Evolutionary conservation across 2,797 vertebrate genomes (phyloP).

Genomic region (Halcyon badia): DNA sequence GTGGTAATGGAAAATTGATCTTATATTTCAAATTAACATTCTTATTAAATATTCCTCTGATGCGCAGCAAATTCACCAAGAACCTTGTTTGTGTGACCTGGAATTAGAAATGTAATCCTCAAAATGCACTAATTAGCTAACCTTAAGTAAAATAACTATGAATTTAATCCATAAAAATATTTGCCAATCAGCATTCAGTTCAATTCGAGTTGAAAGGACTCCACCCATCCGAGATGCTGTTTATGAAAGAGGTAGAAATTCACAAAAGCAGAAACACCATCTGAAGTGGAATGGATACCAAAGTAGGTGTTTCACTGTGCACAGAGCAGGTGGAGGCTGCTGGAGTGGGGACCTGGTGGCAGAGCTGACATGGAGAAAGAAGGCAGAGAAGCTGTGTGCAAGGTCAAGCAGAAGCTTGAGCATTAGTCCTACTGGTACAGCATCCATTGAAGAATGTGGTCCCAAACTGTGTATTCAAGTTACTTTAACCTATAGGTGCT

Average conservation of each 20-base stretch:
- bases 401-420: background rate
- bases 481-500: background rate
- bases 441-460: rapidly evolving
- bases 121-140: background rate
- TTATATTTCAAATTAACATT: background rate
- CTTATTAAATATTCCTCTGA: background rate
- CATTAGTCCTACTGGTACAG: background rate
- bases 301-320: background rate
- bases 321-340: background rate
- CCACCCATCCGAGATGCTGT: background rate
- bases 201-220: background rate
- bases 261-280: background rate
- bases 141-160: background rate
- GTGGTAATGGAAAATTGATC: background rate
- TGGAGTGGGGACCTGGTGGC: background rate
- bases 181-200: background rate
- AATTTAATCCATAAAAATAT: background rate
- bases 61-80: background rate
- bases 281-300: background rate
- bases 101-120: background rate
- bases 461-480: background rate
- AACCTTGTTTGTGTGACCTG: background rate
- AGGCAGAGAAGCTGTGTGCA: background rate
- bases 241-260: background rate
- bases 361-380: background rate